Conservation (phyloP, 2,888 invertebrate species). For the Drosophila kanekoi region DNA sequence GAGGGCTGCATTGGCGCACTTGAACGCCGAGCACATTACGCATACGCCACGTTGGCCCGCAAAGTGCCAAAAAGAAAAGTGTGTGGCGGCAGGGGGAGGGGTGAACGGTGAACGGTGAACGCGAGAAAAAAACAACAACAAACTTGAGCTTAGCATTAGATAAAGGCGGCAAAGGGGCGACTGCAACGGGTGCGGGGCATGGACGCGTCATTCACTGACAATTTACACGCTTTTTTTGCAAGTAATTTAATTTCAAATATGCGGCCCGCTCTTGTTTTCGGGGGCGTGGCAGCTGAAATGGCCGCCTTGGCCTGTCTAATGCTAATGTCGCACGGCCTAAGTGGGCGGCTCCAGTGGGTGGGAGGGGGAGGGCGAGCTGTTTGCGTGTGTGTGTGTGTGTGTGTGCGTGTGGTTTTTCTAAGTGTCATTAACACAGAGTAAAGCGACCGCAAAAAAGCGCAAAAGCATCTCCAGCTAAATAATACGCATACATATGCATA, state of each 20-base stretch:
- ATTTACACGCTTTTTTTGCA: constrained; percentile 80
- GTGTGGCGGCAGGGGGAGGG: background rate
- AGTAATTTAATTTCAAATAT: constrained; percentile 81
- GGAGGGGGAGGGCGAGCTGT: background rate
- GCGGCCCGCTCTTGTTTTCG: constrained; percentile 26
- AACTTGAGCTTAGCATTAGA: constrained; percentile 44
- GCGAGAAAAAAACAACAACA: constrained; percentile 8
- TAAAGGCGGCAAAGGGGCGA: constrained; percentile 27
- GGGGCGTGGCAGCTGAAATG: constrained; percentile 45
- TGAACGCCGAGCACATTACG: constrained; percentile 72
- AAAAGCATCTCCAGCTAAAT: constrained; percentile 69
- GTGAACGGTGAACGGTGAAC: too few species aligned
- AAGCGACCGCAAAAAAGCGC: constrained; percentile 80
- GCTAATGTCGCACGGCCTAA: constrained; percentile 35
- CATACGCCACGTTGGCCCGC: constrained; percentile 66
- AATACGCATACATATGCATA: constrained; percentile 57
- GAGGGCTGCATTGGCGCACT: constrained; percentile 66
- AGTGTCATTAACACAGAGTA: constrained; percentile 80
- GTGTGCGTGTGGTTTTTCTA: constrained; percentile 38
- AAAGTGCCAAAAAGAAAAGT: constrained; percentile 28
- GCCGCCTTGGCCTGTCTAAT: constrained; percentile 55
- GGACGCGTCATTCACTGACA: constrained; percentile 72
- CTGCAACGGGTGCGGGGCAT: background rate
- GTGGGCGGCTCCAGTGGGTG: constrained; percentile 3
- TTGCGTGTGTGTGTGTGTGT: background rate